A percentile compares a stretch with the other conserved stretches of the same genome.
These are phyloP conservation scores for Muntiacus muntjak DNA, from an alignment of 2,113 vertebrate genomes.

Conservation along the genomic window DNA sequence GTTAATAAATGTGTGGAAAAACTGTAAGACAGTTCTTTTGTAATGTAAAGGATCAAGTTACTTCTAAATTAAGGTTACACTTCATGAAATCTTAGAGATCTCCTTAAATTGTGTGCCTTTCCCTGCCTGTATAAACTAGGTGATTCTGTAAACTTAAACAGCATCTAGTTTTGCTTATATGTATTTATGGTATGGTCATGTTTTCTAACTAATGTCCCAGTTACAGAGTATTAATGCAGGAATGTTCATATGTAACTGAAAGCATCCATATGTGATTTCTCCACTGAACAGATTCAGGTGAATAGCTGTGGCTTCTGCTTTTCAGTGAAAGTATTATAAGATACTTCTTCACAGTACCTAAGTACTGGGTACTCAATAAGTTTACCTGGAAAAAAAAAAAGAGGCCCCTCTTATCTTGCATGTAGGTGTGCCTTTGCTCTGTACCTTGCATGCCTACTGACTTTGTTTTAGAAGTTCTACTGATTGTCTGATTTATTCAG, in stretches of 20 bases:
- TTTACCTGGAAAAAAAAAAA: not conserved
- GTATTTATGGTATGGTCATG: not conserved
- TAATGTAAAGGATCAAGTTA: not conserved
- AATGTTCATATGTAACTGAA: not conserved
- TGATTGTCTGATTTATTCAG: not conserved
- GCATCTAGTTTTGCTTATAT: not conserved
- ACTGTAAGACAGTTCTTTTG: not conserved
- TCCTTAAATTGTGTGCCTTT: not conserved
- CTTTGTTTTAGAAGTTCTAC: not conserved
- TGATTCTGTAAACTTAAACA: not conserved
- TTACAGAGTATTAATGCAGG: not conserved
- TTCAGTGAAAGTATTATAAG: not conserved
- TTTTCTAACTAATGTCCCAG: not conserved
- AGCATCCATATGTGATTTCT: not conserved
- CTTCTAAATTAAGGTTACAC: not conserved
- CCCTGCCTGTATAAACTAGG: not conserved
- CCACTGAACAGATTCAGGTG: not conserved
- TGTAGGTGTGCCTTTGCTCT: not conserved
- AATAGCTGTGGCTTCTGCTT: not conserved
- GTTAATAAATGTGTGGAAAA: not conserved
- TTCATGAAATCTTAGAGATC: not conserved
- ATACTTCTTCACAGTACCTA: not conserved
- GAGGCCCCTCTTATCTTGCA: not conserved
- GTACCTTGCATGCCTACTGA: not conserved
- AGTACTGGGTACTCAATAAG: not conserved